Conservation (phyloP, 2,888 invertebrate species). For the Trachelus iudaicus region DNA sequence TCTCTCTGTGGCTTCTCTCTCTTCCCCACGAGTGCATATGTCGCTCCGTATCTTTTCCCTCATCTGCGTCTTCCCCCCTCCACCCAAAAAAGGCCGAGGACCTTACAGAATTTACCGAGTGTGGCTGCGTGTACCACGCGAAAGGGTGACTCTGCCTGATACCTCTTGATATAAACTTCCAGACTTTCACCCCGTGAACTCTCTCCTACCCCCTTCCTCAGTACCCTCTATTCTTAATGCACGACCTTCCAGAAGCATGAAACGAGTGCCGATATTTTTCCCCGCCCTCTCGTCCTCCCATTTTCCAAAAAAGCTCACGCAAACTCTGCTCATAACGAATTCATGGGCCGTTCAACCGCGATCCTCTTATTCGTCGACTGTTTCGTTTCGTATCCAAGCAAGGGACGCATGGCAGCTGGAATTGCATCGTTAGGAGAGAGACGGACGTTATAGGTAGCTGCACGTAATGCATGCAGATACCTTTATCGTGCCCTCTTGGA, state of each 20-base stretch:
- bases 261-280: slow-evolving; percentile 17
- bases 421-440: not conserved
- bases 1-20: not conserved
- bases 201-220: slow-evolving; percentile 4
- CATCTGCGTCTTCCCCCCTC: not conserved
- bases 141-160: slow-evolving; percentile 19
- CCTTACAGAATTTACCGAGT: not conserved
- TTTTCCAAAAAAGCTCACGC: slow-evolving; percentile 10
- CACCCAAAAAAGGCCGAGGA: not conserved
- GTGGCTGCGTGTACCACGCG: slow-evolving; percentile 11
- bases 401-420: not conserved
- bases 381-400: not conserved
- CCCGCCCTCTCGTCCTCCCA: not conserved
- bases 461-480: not conserved
- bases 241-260: not conserved
- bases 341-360: slow-evolving; percentile 32
- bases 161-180: not conserved
- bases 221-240: not conserved
- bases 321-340: slow-evolving; percentile 28
- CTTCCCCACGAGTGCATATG: not conserved
- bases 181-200: not conserved
- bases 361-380: not conserved
- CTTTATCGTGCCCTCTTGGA: not conserved
- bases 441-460: not conserved
- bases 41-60: not conserved